phyloP scores from a whole-genome alignment of 92 coral and sea anemone genomes.

The Pocillopora meandrina region DNA sequence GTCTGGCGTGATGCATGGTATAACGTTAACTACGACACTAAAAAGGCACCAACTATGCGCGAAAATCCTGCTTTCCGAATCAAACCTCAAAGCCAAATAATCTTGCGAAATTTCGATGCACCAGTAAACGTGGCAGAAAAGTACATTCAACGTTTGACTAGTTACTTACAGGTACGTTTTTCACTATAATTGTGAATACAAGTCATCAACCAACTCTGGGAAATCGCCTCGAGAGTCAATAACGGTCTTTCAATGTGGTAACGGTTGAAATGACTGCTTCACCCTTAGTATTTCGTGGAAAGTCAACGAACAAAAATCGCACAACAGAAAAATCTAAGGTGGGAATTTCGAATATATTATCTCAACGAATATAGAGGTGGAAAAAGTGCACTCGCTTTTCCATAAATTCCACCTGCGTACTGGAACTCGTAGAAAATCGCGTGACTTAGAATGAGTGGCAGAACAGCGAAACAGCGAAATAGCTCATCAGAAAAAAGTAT shows the following conservation, averaged over 20 bases:
- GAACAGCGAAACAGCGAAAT: no score
- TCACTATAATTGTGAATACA: no score
- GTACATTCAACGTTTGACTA: constrained; percentile 32
- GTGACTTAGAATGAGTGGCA: neutral
- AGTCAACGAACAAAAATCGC: no score
- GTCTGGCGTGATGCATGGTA: constrained; percentile 43
- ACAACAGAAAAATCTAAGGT: no score
- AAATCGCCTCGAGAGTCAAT: no score
- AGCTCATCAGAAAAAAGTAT: no score
- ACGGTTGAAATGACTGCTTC: no score
- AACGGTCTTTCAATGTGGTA: no score
- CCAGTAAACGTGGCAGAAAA: constrained; percentile 24
- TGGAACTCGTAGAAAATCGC: neutral
- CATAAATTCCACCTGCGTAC: neutral
- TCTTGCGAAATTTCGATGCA: constrained; percentile 29
- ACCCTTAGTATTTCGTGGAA: no score
- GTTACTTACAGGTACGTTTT: constrained; percentile 27
- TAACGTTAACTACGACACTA: constrained; percentile 32
- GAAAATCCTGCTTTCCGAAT: constrained; percentile 24
- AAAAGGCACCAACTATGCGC: constrained; percentile 30
- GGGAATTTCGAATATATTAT: no score
- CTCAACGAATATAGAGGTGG: no score
- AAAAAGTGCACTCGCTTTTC: neutral
- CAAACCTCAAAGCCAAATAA: constrained; percentile 1
- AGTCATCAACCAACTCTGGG: no score